Evolutionary conservation across 2,888 invertebrate species (phyloP), one percentile per base, ranked within the genome.

Genomic region (Crematogaster levior): DNA sequence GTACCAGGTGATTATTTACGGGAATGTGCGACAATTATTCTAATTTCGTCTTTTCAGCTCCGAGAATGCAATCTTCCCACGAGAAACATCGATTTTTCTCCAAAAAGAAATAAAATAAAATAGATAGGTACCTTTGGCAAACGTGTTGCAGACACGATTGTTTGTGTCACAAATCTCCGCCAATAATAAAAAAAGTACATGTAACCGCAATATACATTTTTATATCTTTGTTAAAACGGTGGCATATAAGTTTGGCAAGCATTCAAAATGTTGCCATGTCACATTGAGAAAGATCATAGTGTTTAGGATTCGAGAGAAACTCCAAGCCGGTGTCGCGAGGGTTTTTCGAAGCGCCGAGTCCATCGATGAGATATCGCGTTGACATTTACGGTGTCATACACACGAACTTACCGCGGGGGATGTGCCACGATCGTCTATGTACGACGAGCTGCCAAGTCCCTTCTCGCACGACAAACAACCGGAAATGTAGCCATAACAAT

Each of bases 401-500:
- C 48, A 74, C 74, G 61, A 12, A n/a, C 61, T 74, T 21, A 61
- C 60, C 48, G 46, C 5, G 43, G 30, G 51, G 51, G 24, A 9
- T 21, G 24, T 9, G 51, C 7, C 56, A 46, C 40, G 48, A 48
- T 48, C 18, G 48, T 24, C 56, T 24, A 68, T 53, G 53, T 77
- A 65, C 82, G 72, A 79, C 63, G 75, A 65, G 70, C 83, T 81
- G 84, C 75, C 79, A 83, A 79, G 70, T 68, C 46, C 72, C 68
- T 79, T 68, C 60, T 73, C 72, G 58, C 65, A 85, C 81, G 81
- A 90, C 88, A 89, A 91, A 90, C 88, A 86, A 85, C 86, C 89
- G 90, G 86, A 86, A 90, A 86, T 79, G 81, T 84, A 85, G 83
- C 86, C 84, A 86, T 86, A 88, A 88, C 85, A 87, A 87, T 86